Percentiles rank a stretch among this genome's conserved stretches.
These are phyloP conservation scores for Lasiommata megera DNA, from an alignment of 2,888 invertebrate genomes.

Conservation along the genomic window DNA sequence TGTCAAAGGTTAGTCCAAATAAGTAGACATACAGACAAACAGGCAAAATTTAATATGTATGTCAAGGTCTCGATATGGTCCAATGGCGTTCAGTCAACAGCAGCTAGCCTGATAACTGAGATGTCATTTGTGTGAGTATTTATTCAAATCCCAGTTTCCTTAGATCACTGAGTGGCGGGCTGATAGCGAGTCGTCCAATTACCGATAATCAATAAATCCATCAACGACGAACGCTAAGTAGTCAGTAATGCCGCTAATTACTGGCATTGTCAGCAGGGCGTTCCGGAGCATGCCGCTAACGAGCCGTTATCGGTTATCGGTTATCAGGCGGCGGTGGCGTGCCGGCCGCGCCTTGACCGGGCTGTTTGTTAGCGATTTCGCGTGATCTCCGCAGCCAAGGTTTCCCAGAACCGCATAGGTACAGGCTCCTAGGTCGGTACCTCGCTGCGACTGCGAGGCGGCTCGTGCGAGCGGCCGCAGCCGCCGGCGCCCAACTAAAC, in stretches of 20 bases:
- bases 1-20: no score
- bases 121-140: no score
- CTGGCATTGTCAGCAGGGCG: not conserved
- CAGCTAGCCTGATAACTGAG: no score
- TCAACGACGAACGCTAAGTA: not conserved
- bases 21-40: no score
- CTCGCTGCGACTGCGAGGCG: not conserved
- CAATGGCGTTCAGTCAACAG: no score
- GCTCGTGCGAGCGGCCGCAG: not conserved
- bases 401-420: constrained; percentile 17
- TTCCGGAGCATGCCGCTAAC: constrained; percentile 4
- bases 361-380: constrained; percentile 25
- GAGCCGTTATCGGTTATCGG: constrained; percentile 17
- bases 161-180: no score
- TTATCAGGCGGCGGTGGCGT: constrained; percentile 32
- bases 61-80: no score
- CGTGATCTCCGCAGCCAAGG: constrained; percentile 34
- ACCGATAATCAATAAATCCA: not conserved
- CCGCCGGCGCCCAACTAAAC: no score
- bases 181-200: no score
- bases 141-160: no score
- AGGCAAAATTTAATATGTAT: no score
- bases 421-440: not conserved
- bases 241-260: not conserved
- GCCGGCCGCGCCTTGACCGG: constrained; percentile 37